Percentiles rank a stretch among this genome's conserved stretches.
Conservation (phyloP, 1,140 invertebrate genomes). For the Camponotus floridanus region DNA sequence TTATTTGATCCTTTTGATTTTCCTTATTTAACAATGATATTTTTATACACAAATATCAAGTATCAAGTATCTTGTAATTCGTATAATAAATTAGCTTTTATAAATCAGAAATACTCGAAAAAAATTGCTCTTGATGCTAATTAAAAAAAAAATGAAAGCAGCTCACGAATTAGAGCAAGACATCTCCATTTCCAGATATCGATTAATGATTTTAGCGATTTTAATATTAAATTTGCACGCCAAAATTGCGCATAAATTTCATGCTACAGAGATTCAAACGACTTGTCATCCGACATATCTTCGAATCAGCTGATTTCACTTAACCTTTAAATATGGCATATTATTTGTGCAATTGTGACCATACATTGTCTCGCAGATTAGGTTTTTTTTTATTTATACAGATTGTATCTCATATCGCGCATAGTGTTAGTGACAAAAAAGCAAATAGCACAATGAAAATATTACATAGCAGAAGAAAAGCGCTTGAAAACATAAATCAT, state of each 20-base stretch:
- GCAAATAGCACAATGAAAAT: neutral
- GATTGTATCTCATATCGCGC: neutral
- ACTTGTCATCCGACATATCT: neutral
- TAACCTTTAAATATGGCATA: neutral
- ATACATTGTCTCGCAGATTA: neutral
- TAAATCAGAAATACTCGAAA: too few relatives aligned
- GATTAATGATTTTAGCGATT: conserved; percentile 18
- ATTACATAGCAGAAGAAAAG: neutral
- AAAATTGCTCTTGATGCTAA: neutral
- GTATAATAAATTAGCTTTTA: neutral
- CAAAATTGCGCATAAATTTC: neutral
- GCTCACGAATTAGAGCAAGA: neutral
- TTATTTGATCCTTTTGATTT: neutral
- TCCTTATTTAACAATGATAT: neutral
- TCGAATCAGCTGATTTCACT: neutral
- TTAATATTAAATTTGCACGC: conserved; percentile 12
- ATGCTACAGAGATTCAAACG: neutral
- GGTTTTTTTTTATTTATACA: neutral
- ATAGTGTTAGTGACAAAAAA: neutral
- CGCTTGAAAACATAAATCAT: neutral
- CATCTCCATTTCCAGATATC: neutral
- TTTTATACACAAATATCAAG: neutral
- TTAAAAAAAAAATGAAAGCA: conserved; percentile 12
- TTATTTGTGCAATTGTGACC: neutral
- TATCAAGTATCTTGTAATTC: neutral